A percentile compares a stretch with the other conserved stretches of the same genome.
Evolutionary conservation across 2,888 invertebrate genomes (phyloP).

Genomic region (Kryphioiulus occultus): DNA sequence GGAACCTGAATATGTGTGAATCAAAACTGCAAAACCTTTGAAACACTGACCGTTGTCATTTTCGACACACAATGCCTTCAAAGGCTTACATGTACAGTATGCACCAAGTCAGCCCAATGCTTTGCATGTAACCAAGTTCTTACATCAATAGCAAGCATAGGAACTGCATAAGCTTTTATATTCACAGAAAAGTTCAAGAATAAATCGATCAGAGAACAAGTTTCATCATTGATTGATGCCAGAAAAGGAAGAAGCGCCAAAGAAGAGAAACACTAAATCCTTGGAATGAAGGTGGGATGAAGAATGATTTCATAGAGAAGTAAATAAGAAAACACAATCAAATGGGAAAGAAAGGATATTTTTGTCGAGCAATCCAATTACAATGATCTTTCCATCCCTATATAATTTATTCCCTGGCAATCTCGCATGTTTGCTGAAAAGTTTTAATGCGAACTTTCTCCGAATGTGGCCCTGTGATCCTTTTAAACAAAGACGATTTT

Average conservation of each 20-base stretch:
- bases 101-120: too few species aligned
- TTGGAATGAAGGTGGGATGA: background rate
- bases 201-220: background rate
- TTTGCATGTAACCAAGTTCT: too few species aligned
- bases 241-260: background rate
- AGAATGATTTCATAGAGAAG: background rate
- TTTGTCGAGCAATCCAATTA: background rate
- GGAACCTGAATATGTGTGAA: too few species aligned
- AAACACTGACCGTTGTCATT: too few species aligned
- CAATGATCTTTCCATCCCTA: background rate
- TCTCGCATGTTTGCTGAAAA: background rate
- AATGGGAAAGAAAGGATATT: background rate
- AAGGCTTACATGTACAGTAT: too few species aligned
- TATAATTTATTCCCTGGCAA: background rate
- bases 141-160: background rate
- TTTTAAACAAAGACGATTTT: too few species aligned
- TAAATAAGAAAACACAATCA: background rate
- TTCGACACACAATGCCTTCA: too few species aligned
- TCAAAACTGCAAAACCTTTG: too few species aligned
- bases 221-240: background rate
- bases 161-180: background rate
- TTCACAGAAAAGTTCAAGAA: background rate
- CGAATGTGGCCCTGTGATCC: too few species aligned
- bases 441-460: too few species aligned
- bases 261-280: background rate